Conservation (phyloP, 2,888 invertebrate species). For the Oscheius sp. region DNA sequence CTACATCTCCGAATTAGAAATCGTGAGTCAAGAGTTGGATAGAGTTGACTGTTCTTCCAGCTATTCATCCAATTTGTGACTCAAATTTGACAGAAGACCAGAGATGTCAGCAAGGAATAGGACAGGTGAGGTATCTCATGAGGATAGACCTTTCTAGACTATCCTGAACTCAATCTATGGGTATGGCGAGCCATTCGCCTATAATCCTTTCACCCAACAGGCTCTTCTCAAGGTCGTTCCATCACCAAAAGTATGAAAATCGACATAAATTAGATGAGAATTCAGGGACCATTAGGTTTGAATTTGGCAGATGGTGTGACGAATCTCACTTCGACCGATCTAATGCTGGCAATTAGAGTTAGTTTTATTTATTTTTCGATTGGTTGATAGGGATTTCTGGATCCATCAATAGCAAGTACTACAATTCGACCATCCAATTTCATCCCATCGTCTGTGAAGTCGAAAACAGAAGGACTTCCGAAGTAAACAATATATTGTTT, state of each 20-base stretch:
- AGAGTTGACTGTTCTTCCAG: background rate
- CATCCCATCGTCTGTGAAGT: too few species aligned
- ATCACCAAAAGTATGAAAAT: background rate
- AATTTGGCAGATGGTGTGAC: background rate
- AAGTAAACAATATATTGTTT: too few species aligned
- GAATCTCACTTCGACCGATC: background rate
- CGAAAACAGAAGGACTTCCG: too few species aligned
- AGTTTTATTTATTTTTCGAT: too few species aligned
- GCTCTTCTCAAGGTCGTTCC: background rate
- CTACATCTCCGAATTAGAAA: constrained; percentile 12
- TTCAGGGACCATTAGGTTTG: background rate
- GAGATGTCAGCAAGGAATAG: background rate
- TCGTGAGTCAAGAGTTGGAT: background rate
- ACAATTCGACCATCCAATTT: too few species aligned
- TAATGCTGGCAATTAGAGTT: too few species aligned
- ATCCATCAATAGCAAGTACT: too few species aligned
- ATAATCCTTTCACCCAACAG: background rate
- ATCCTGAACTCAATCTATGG: constrained; percentile 5
- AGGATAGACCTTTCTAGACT: background rate
- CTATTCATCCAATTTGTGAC: background rate
- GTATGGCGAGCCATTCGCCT: constrained; percentile 13
- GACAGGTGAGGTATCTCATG: background rate
- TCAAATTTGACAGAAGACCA: background rate
- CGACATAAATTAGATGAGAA: background rate
- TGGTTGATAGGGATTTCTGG: too few species aligned